Percentiles rank a stretch among this genome's conserved stretches.
Conservation (phyloP, 2,888 invertebrate genomes). For the Chrysotoxum bicinctum region DNA sequence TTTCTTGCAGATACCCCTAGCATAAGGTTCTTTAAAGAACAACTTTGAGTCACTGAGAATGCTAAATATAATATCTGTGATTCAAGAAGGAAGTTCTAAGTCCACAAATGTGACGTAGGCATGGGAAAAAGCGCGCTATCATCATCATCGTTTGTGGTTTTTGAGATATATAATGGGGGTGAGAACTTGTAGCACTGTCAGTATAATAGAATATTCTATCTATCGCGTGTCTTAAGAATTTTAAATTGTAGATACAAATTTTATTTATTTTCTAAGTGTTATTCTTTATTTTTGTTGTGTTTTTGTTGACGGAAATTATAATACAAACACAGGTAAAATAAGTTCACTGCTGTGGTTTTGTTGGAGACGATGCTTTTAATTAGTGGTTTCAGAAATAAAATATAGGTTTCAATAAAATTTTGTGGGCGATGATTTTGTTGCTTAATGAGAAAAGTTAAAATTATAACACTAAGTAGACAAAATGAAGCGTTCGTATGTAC, state of each 20-base stretch:
- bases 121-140: slow-evolving; percentile 32
- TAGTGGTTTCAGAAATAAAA: slow-evolving; percentile 5
- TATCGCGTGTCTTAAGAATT: slow-evolving; percentile 29
- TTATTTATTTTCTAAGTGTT: neutral
- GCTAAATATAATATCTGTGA: slow-evolving; percentile 8
- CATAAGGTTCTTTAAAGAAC: neutral
- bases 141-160: slow-evolving; percentile 2
- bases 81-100: slow-evolving; percentile 36
- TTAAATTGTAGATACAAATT: neutral
- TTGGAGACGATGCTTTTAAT: neutral
- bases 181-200: slow-evolving; percentile 37
- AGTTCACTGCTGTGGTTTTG: neutral
- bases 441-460: neutral
- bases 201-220: slow-evolving; percentile 45
- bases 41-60: slow-evolving; percentile 17
- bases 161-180: slow-evolving; percentile 46
- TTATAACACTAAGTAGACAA: neutral
- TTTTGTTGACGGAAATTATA: neutral
- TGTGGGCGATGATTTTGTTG: neutral
- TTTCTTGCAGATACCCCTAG: neutral
- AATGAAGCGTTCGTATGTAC: neutral
- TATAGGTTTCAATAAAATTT: neutral
- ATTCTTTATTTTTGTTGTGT: neutral
- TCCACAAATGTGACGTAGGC: slow-evolving; percentile 39
- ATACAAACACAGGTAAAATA: neutral